Conservation (phyloP, 2,113 vertebrate genomes). For the Silurus asotus region DNA sequence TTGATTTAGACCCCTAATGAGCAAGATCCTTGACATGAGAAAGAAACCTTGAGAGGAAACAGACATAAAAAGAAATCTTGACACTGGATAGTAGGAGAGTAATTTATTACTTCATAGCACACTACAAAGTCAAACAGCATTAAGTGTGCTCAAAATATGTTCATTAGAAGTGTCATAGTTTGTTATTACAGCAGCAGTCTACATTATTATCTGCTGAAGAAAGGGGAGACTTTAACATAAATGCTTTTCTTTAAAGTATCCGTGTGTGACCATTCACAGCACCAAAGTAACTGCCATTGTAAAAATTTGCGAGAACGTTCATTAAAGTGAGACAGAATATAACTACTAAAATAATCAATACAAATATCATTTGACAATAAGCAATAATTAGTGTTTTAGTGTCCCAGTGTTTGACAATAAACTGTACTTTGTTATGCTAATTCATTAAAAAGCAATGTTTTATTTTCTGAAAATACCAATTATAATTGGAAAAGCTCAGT, state of each 20-base stretch:
- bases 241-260: neutral
- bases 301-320: neutral
- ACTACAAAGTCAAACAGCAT: neutral
- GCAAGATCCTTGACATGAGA: neutral
- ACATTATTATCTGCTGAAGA: neutral
- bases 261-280: neutral
- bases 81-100: neutral
- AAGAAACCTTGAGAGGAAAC: neutral
- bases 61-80: neutral
- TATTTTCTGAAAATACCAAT: neutral
- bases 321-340: neutral
- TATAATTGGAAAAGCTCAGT: neutral
- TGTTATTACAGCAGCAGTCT: conserved; percentile 3
- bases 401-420: neutral
- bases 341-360: neutral
- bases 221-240: neutral
- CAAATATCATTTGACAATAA: neutral
- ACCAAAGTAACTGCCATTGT: neutral
- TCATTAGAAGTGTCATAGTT: neutral
- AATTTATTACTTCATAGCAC: neutral
- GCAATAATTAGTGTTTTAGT: neutral
- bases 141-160: neutral
- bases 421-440: neutral
- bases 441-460: neutral
- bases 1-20: neutral